Base-by-base conservation (phyloP, 1,140 invertebrate species). In the Acromyrmex heyeri region DNA sequence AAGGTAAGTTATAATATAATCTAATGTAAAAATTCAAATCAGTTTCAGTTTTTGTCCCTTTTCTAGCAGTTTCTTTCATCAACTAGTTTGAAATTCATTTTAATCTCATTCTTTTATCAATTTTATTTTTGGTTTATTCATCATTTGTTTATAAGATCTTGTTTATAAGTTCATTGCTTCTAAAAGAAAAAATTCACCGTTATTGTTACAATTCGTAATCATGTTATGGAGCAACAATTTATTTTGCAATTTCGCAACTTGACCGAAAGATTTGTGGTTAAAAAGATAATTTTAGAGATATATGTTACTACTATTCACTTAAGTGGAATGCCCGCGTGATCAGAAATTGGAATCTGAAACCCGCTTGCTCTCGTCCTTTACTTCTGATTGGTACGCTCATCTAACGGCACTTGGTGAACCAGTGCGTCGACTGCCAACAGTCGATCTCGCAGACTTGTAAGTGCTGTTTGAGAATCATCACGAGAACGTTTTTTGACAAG, bases 321-420 rank as follows among this genome's bases (percentile, higher is more conserved):
- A 70, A 87, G 53, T 69, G 21, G 24, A 34, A 69, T 78, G 85
- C 34, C 67, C 70, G 82, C 87, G 89, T 85, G 90, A 85, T 79
- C 64, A 85, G 87, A 91, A 91, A 91, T 78, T 69, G 61, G 83
- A 86, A 85, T 88, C 83, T 79, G 61, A 83, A 62, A 86, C 70
- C 88, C 81, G 90, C 64, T 87, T 91, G 62, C 59, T 83, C 53
- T 85, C 53, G 81, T 89, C 18, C 59, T 67, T n/a, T 77, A 18
- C 18, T 50, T 82, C 73, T 87, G 85, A 93, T 93, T 93, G 92
- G 93, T 81, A 64, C 87, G 79, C 27, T 50, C 48, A 73, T 65
- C 62, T 93, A 93, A 93, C 93, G 93, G 93, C 72, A 93, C 91
- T 90, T 91, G 44, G 89, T 87, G 81, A 86, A 83, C 90, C 62